Evolutionary conservation across 2,888 invertebrate species (phyloP).

Genomic region (Blastobasis lacticolella): DNA sequence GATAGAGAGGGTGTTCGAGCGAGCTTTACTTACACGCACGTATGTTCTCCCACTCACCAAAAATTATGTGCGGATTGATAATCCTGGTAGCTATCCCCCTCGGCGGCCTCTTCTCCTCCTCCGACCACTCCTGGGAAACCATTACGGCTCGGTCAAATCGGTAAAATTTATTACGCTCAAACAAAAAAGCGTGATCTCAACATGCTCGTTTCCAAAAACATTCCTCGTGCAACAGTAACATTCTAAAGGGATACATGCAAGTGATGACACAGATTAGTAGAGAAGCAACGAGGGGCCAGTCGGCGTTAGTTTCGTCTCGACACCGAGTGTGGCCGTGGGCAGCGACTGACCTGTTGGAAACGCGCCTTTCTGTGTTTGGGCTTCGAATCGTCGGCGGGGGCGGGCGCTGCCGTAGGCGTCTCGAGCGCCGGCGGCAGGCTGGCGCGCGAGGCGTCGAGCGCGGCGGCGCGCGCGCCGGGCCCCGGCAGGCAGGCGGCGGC

Average conservation of each 20-base stretch:
- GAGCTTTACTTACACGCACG: no score
- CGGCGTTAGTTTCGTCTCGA: not conserved
- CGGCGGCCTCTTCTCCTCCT: slow-evolving; percentile 69
- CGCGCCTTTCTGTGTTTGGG: slow-evolving; percentile 91
- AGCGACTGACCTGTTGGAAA: slow-evolving; percentile 82
- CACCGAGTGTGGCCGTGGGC: slow-evolving; percentile 1
- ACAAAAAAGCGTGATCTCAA: not conserved
- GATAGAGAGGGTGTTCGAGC: not conserved
- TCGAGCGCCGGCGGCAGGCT: slow-evolving; percentile 56
- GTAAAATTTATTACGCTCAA: not conserved
- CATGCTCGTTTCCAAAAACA: not conserved
- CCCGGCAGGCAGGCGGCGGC: slow-evolving; percentile 61
- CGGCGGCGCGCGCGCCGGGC: slow-evolving; percentile 30
- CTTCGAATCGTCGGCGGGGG: slow-evolving; percentile 64
- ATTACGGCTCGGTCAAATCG: not conserved
- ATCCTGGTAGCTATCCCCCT: slow-evolving; percentile 72
- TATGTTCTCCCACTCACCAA: slow-evolving; percentile 39
- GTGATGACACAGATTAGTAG: not conserved
- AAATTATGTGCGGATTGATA: slow-evolving; percentile 71
- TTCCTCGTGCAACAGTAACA: not conserved
- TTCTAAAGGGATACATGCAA: not conserved
- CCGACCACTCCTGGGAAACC: slow-evolving; percentile 62
- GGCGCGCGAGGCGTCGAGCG: slow-evolving; percentile 58
- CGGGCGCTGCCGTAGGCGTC: slow-evolving; percentile 28
- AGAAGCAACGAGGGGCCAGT: not conserved